Conservation (phyloP, 2,888 invertebrate genomes). For the Sarcophaga rosellei region DNA sequence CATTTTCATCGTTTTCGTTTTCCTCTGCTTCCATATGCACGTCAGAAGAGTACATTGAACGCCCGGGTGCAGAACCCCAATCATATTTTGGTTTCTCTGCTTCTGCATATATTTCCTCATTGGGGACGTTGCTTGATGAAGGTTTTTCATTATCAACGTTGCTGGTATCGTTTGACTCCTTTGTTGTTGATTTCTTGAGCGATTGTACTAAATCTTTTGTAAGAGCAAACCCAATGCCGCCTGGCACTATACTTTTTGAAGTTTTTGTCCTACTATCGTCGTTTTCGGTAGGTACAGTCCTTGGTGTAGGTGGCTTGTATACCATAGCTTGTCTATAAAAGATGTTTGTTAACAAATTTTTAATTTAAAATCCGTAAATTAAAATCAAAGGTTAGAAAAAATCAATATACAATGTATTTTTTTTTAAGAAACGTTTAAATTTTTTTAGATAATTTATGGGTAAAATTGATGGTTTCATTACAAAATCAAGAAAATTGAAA, state of each 20-base stretch:
- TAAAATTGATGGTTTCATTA: no score
- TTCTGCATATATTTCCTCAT: constrained; percentile 37
- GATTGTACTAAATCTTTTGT: constrained; percentile 77
- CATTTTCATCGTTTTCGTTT: constrained; percentile 63
- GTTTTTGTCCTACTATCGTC: constrained; percentile 70
- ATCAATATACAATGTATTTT: no score
- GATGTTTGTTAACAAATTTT: no score
- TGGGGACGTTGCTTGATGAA: background rate
- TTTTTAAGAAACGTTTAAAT: no score
- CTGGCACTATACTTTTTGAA: constrained; percentile 66
- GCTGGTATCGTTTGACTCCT: constrained; percentile 72
- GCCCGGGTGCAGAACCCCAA: constrained; percentile 78
- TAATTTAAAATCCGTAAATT: no score
- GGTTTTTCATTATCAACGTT: constrained; percentile 33
- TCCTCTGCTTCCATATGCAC: constrained; percentile 48
- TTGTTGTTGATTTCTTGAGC: constrained; percentile 70
- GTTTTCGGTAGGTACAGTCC: constrained; percentile 62
- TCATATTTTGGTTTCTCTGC: constrained; percentile 73
- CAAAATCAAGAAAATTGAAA: no score
- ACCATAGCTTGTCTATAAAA: constrained; percentile 87
- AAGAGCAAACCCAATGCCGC: constrained; percentile 74
- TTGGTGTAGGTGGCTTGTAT: constrained; percentile 79
- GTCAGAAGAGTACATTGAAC: constrained; percentile 71
- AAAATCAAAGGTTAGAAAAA: no score
- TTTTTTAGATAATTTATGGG: no score